Base-by-base conservation (phyloP, 2,888 invertebrate genomes). In the Isoperla grammatica region DNA sequence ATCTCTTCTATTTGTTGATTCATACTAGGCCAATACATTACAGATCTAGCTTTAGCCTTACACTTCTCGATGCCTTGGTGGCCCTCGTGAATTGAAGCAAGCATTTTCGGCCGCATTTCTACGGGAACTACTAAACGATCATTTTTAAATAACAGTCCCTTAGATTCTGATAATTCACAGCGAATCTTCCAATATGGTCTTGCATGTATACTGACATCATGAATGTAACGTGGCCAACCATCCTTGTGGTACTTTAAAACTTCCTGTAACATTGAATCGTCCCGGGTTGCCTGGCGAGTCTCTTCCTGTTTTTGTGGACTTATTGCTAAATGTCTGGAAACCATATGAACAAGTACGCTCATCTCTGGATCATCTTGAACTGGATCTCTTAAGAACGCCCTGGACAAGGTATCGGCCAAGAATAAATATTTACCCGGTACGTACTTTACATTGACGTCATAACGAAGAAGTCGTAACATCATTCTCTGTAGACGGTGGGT, bases 1-100 rank as follows among this genome's bases (percentile, higher is more conserved):
- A 39, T 2, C 15, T 58, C 20, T 39, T 48, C 48, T 9, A 58
- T 48, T 20, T 58, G 29, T 15, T 45, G 20, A 6, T 4, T 13
- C 58, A 58, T 58, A 19, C 35, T 23, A 20, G 48, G 48, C 58
- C 58, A 58, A 20, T 53, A 58, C n/a, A 49, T 9, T n/a, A 50
- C 19, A n/a, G 22, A 3, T 40, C 50, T 15, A 39, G 58, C 58
- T 39, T 37, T 39, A 1, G 13, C 15, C 23, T 43, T 58, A 42
- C 35, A 54, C 54, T 53, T 59, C n/a, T 39, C 53, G 22, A 53
- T 59, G 23, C 45, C 54, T 23, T 17, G 19, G 42, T 59, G 53
- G 23, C 50, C 53, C 53, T 54, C 59, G 42, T 59, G 53, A 3
- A 53, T 4, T 9, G 22, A 12, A 5, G 12, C 40, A 11, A 57